A percentile compares a stretch with the other conserved stretches of the same genome.
Conservation (phyloP, 2,888 invertebrate genomes). For the Ecdyonurus torrentis region DNA sequence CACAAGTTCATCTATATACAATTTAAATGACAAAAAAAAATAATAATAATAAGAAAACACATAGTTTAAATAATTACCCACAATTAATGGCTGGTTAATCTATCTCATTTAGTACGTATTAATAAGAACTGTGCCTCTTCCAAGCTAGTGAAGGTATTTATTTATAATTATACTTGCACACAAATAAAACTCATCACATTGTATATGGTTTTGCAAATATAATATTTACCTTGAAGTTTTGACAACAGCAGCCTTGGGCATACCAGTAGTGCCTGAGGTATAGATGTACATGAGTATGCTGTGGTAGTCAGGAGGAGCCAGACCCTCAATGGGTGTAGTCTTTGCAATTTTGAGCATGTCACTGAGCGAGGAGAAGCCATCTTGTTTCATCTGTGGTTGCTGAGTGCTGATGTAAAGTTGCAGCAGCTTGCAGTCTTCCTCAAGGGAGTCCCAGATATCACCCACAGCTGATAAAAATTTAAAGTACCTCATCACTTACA, state of each 20-base stretch:
- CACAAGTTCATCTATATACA: no score
- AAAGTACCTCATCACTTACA: no score
- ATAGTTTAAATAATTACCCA: no score
- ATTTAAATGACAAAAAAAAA: not conserved
- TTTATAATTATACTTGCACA: no score
- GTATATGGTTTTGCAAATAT: no score
- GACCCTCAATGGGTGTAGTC: not conserved
- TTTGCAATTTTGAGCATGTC: not conserved
- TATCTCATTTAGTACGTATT: no score
- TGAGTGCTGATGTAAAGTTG: not conserved
- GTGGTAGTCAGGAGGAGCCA: not conserved
- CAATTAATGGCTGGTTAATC: no score
- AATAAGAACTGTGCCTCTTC: no score
- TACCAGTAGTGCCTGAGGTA: slow-evolving; percentile 91
- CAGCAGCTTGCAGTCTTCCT: not conserved
- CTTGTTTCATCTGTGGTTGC: not conserved
- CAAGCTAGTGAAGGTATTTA: no score
- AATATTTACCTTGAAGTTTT: slow-evolving; percentile 53
- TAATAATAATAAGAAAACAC: no score
- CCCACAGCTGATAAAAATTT: not conserved
- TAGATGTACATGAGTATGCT: slow-evolving; percentile 67
- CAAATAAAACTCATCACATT: no score
- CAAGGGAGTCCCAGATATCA: not conserved
- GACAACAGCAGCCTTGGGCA: slow-evolving; percentile 92
- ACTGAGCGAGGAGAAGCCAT: not conserved